Base-by-base conservation (phyloP, 2,113 vertebrate species). In the Melanocharis versteri region DNA sequence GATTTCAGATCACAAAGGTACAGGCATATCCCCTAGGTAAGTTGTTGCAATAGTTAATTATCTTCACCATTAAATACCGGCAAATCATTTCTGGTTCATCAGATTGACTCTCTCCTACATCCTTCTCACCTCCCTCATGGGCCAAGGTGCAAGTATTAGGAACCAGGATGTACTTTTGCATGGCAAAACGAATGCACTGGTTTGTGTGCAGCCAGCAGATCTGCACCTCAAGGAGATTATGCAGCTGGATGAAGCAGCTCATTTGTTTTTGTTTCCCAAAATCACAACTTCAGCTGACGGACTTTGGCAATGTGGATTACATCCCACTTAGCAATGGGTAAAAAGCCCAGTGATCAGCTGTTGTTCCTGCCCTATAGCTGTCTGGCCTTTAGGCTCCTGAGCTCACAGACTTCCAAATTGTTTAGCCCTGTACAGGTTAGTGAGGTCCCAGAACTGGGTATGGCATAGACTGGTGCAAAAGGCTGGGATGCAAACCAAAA, bases 211-310 rank as follows among this genome's bases (percentile, higher is more conserved):
- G 69, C 47, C 75, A 86, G 47, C 58, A 90, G 76, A 66, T 51
- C 68, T 33, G 39, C 27, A 90, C 60, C 81, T 81, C 83, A 47
- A 91, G 56, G 47, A 90, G 65, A 26, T 0, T 10, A 18, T n/a
- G 40, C 51, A 91, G 91, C 65, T 94, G 72, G 7, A 57, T n/a
- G 51, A 92, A 57, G 87, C 62, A 82, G 83, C 40, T 94, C 51
- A 75, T 83, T 92, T 89, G 45, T 27, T 95, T 92, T 83, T 3
- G 2, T 93, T 91, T 81, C 89, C 31, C 73, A 66, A 92, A 91
- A 89, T 91, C 77, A 94, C 69, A 78, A 20, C 47, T 68, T 87
- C 11, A 84, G 72, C 47, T 75, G 89, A 89, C 19, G 37, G 56
- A 24, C 72, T 87, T 70, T 87, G 76, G 83, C 33, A 75, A 23